Percentiles rank a stretch among this genome's conserved stretches.
Evolutionary conservation across 1,140 invertebrate species (phyloP).

Genomic region (Argopecten irradians): DNA sequence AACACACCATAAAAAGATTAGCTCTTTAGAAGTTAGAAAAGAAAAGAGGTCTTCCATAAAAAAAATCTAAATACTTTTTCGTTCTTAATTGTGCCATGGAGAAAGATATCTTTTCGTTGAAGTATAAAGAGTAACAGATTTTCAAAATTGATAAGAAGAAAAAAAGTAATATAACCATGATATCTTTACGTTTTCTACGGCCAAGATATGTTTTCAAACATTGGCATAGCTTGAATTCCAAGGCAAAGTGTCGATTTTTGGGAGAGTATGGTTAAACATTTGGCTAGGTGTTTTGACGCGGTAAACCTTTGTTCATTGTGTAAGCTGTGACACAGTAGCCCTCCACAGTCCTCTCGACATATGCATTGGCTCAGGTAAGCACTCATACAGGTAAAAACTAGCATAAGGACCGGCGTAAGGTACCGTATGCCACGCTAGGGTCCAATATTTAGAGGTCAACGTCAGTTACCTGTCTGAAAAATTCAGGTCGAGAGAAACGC

Average conservation of each 20-base stretch:
- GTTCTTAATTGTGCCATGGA: too few relatives aligned
- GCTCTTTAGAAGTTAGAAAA: too few relatives aligned
- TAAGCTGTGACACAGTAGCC: not conserved
- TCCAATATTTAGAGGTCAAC: slow-evolving; percentile 1
- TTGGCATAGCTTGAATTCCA: not conserved
- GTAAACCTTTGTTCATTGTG: slow-evolving; percentile 1
- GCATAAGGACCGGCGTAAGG: not conserved
- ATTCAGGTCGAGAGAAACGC: slow-evolving; percentile 8
- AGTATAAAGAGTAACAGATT: too few relatives aligned
- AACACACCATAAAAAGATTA: not conserved
- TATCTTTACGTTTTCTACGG: too few relatives aligned
- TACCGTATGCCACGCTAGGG: not conserved
- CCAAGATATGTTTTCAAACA: not conserved
- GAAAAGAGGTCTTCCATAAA: too few relatives aligned
- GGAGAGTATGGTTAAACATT: not conserved
- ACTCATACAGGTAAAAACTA: slow-evolving; percentile 10
- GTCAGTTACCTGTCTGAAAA: not conserved
- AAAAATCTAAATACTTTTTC: too few relatives aligned
- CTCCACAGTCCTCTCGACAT: not conserved
- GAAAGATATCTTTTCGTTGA: too few relatives aligned
- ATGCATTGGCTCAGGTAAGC: slow-evolving; percentile 20
- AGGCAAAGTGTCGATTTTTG: not conserved
- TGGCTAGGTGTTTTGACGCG: not conserved
- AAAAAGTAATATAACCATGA: too few relatives aligned
- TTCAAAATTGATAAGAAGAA: too few relatives aligned